Evolutionary conservation across 1,140 invertebrate species (phyloP).

Genomic region (Brachionus plicatilis): DNA sequence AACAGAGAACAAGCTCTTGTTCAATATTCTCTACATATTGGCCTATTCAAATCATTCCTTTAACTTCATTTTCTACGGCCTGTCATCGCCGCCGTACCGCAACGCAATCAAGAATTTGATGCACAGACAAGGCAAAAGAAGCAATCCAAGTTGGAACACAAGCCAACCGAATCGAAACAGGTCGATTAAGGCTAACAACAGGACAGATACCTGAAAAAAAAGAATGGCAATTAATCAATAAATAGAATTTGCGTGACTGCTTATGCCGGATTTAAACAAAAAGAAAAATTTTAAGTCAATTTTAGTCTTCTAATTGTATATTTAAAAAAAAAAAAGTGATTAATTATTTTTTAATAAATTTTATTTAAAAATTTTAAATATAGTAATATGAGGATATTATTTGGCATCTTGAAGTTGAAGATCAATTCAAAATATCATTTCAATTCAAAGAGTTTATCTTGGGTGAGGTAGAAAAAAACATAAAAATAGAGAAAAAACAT

Average conservation of each 20-base stretch:
- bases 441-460: too few species aligned
- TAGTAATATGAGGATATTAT: too few species aligned
- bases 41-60: slow-evolving; percentile 40
- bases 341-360: too few species aligned
- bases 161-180: neutral
- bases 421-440: too few species aligned
- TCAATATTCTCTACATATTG: slow-evolving; percentile 22
- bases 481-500: too few species aligned
- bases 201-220: neutral
- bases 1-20: neutral
- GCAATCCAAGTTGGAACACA: neutral
- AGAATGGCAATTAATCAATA: neutral
- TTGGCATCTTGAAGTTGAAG: too few species aligned
- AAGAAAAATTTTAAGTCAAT: too few species aligned
- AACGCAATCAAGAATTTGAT: slow-evolving; percentile 25
- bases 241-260: neutral
- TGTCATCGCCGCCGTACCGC: slow-evolving; percentile 33
- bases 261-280: neutral
- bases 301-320: too few species aligned
- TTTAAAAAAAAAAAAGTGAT: too few species aligned
- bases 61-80: slow-evolving; percentile 39
- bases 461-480: too few species aligned
- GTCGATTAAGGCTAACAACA: neutral
- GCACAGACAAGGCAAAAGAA: neutral
- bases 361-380: too few species aligned